Evolutionary conservation across 1,140 invertebrate species (phyloP).

Genomic region (Drosophila lowei): DNA sequence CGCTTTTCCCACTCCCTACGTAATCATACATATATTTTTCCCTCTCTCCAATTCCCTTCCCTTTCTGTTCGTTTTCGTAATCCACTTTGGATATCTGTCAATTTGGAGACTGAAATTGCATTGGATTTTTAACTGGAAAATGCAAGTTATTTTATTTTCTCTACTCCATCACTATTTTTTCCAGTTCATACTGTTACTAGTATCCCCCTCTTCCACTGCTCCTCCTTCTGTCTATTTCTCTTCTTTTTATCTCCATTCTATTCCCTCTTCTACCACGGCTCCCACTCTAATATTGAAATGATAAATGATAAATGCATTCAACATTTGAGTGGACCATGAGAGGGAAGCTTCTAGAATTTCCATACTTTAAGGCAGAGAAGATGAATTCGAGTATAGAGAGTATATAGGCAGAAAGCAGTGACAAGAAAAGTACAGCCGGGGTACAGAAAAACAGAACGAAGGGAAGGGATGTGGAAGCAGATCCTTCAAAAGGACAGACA

Average conservation of each 20-base stretch:
- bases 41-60: not conserved
- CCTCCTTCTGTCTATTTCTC: no score
- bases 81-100: conserved; percentile 43
- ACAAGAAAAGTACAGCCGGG: not conserved
- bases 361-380: conserved; percentile 6
- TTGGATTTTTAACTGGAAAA: conserved; percentile 50
- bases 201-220: not conserved
- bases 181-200: no score
- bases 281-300: no score
- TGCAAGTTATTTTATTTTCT: conserved; percentile 46
- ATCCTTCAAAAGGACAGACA: conserved; percentile 5
- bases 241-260: no score
- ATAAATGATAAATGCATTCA: conserved; percentile 37
- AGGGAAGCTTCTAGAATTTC: conserved; percentile 43
- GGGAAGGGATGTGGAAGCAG: no score
- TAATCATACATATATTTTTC: not conserved
- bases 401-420: not conserved
- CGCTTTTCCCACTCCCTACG: not conserved
- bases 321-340: conserved; percentile 42
- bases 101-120: conserved; percentile 56
- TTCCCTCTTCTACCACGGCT: no score
- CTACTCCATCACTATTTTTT: not conserved
- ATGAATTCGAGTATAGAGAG: not conserved
- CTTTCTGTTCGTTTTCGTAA: not conserved
- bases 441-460: not conserved